These are phyloP conservation scores for Leptogaster cylindrica DNA, from an alignment of 2,888 invertebrate species.

Conservation along the genomic window DNA sequence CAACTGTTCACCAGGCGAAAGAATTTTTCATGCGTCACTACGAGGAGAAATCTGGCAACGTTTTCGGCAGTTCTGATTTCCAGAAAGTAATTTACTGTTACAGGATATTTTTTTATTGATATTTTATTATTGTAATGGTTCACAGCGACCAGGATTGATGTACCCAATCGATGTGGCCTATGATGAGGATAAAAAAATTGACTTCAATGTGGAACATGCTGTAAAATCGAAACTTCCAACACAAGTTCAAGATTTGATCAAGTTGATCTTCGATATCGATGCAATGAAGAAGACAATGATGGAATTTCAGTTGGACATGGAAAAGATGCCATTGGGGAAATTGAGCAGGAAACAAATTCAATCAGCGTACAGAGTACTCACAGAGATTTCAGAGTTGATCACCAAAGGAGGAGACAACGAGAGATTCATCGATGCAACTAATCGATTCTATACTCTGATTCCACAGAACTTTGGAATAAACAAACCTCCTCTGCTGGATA, in stretches of 20 bases:
- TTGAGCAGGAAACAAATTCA: conserved; percentile 89
- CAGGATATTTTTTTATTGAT: no score
- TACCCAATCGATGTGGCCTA: conserved; percentile 89
- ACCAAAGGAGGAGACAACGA: conserved; percentile 62
- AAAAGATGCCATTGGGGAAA: conserved; percentile 98
- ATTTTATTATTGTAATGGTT: neutral
- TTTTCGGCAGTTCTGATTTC: conserved; percentile 75
- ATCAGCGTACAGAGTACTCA: conserved; percentile 81
- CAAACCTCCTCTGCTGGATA: conserved; percentile 81
- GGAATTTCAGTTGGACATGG: conserved; percentile 95
- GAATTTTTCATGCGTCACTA: conserved; percentile 70
- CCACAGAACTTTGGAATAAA: conserved; percentile 93
- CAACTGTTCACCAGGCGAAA: conserved; percentile 66
- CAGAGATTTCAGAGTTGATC: conserved; percentile 70
- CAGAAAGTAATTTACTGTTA: conserved; percentile 68
- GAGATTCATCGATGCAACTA: conserved; percentile 81
- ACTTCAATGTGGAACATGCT: conserved; percentile 56
- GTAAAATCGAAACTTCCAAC: conserved; percentile 71
- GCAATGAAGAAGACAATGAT: conserved; percentile 90
- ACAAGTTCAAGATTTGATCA: conserved; percentile 82
- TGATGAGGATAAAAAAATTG: conserved; percentile 62
- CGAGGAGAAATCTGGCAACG: conserved; percentile 83
- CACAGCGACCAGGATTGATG: conserved; percentile 67
- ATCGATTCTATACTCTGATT: conserved; percentile 92
- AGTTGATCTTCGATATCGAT: conserved; percentile 87